Conservation (phyloP, 1,140 invertebrate genomes). For the Olivierus martensii region DNA sequence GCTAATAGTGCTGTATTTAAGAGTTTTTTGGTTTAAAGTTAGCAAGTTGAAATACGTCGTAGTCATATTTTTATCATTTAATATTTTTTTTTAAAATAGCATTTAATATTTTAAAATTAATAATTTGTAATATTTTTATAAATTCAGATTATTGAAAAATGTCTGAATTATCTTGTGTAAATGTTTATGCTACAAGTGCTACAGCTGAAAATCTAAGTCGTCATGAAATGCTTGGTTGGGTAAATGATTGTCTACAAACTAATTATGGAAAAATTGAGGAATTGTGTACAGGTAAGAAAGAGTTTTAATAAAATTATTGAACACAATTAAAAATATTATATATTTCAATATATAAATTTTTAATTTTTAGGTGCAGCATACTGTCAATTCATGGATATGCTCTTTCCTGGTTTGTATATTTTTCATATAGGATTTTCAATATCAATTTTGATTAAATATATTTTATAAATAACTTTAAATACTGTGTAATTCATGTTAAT, state of each 20-base stretch:
- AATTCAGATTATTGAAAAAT: neutral
- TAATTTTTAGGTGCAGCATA: slow-evolving; percentile 66
- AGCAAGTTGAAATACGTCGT: no score
- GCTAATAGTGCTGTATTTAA: no score
- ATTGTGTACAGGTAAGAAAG: slow-evolving; percentile 63
- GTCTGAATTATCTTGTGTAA: slow-evolving; percentile 43
- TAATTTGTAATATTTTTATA: no score
- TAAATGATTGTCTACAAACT: slow-evolving; percentile 89
- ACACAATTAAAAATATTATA: neutral
- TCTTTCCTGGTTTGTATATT: slow-evolving; percentile 63
- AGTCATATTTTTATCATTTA: no score
- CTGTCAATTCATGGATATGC: slow-evolving; percentile 99
- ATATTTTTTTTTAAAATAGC: no score
- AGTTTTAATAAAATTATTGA: neutral
- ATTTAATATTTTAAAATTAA: no score
- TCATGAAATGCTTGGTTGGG: slow-evolving; percentile 96
- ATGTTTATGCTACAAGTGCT: slow-evolving; percentile 95
- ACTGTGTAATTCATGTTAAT: no score
- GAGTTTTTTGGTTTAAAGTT: no score
- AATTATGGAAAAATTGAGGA: slow-evolving; percentile 96
- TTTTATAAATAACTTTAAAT: no score
- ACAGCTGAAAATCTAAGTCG: slow-evolving; percentile 95
- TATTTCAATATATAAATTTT: slow-evolving; percentile 15
- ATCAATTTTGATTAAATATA: no score
- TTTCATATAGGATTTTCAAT: neutral